Percentiles rank a stretch among this genome's conserved stretches.
These are phyloP conservation scores for Cerastis leucographa DNA, from an alignment of 2,888 invertebrate genomes.

Conservation along the genomic window DNA sequence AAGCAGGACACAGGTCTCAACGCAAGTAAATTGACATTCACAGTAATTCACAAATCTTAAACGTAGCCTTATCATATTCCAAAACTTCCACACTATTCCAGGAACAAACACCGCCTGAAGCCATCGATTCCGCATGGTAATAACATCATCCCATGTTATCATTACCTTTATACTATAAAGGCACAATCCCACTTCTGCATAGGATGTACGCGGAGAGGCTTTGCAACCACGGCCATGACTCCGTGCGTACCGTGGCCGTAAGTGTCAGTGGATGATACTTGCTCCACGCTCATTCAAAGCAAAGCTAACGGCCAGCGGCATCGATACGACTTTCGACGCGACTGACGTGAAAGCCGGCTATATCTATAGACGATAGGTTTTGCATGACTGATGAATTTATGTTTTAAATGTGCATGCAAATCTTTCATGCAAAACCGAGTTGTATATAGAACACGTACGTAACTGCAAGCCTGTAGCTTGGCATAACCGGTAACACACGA, in stretches of 20 bases:
- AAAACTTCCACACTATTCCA: not conserved
- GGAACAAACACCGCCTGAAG: slow-evolving; percentile 48
- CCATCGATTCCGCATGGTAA: slow-evolving; percentile 53
- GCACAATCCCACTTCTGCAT: not conserved
- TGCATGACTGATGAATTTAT: no score
- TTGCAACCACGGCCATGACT: not conserved
- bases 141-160: slow-evolving; percentile 41
- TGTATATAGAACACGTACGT: not conserved
- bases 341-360: not conserved
- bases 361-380: not conserved
- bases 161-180: slow-evolving; percentile 32
- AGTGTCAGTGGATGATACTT: not conserved
- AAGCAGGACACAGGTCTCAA: no score
- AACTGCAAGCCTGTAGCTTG: not conserved
- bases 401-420: not conserved
- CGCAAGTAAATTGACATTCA: not conserved
- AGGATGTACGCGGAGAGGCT: not conserved
- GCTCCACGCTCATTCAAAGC: not conserved
- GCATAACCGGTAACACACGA: not conserved
- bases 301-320: not conserved
- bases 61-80: not conserved
- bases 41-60: not conserved
- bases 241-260: not conserved
- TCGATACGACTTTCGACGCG: not conserved
- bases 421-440: not conserved